Evolutionary conservation across 2,888 invertebrate species (phyloP).

Genomic region (Agriopis aurantiaria): DNA sequence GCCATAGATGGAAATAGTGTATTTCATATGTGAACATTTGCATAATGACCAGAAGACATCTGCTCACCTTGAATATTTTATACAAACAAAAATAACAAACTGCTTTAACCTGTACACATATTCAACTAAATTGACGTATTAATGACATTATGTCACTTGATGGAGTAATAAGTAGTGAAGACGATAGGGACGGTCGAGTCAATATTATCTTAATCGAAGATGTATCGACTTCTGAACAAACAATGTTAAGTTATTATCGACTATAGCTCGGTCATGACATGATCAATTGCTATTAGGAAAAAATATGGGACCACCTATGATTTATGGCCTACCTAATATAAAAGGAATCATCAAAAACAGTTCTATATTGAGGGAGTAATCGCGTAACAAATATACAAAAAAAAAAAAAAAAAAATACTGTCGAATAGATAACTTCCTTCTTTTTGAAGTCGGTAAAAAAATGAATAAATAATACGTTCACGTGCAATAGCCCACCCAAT

Average conservation of each 20-base stretch:
- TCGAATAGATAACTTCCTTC: too few species aligned
- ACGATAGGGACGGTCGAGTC: not conserved
- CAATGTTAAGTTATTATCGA: conserved; percentile 10
- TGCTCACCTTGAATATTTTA: conserved; percentile 51
- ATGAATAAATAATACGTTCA: too few species aligned
- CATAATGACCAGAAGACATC: conserved; percentile 55
- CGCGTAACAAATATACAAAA: too few species aligned
- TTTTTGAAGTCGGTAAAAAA: too few species aligned
- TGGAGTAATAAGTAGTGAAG: conserved; percentile 14
- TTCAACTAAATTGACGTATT: conserved; percentile 14
- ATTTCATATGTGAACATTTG: conserved; percentile 47
- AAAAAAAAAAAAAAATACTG: too few species aligned
- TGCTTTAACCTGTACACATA: conserved; percentile 11
- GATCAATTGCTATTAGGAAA: not conserved
- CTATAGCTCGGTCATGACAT: not conserved
- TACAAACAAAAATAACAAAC: conserved; percentile 40
- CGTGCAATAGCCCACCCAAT: too few species aligned
- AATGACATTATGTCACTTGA: conserved; percentile 20
- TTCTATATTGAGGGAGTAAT: too few species aligned
- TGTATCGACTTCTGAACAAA: conserved; percentile 7
- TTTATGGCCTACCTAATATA: too few species aligned
- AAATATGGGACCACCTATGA: too few species aligned
- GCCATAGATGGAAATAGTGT: conserved; percentile 54
- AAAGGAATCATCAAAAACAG: too few species aligned
- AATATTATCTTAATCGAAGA: conserved; percentile 9